Conservation (phyloP, 2,113 vertebrate genomes). For the Onychostoma macrolepis region DNA sequence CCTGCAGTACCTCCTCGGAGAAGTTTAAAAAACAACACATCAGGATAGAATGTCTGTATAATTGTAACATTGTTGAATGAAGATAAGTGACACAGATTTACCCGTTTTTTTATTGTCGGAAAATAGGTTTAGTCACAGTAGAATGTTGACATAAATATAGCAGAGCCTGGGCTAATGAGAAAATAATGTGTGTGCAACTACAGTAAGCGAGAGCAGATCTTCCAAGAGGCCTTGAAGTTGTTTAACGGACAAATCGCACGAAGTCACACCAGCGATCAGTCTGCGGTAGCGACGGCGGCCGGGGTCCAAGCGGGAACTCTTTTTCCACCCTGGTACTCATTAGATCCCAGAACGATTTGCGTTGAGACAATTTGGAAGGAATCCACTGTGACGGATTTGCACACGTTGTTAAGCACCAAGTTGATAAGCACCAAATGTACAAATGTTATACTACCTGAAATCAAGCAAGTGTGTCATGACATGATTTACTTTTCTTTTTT, state of each 20-base stretch:
- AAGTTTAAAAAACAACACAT: slow-evolving; percentile 15
- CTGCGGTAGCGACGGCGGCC: neutral
- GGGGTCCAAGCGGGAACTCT: slow-evolving; percentile 5
- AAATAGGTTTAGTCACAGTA: slow-evolving; percentile 27
- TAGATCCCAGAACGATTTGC: slow-evolving; percentile 2
- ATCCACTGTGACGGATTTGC: neutral
- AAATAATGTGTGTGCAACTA: slow-evolving; percentile 22
- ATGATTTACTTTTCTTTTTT: neutral
- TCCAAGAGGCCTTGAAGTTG: slow-evolving; percentile 11
- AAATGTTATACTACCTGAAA: slow-evolving; percentile 6
- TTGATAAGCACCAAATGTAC: neutral
- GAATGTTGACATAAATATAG: slow-evolving; percentile 19
- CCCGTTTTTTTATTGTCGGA: slow-evolving; percentile 22
- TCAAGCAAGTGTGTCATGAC: neutral
- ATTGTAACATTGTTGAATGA: slow-evolving; percentile 32
- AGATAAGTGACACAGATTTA: slow-evolving; percentile 26
- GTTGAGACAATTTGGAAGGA: neutral
- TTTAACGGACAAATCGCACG: slow-evolving; percentile 26
- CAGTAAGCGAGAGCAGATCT: slow-evolving; percentile 16
- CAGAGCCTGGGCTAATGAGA: slow-evolving; percentile 6
- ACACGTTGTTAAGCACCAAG: neutral
- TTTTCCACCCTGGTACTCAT: slow-evolving; percentile 23
- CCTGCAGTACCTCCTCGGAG: slow-evolving; percentile 14
- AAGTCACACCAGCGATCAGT: slow-evolving; percentile 24
- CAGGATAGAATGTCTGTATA: slow-evolving; percentile 32